Evolutionary conservation across 2,113 vertebrate species (phyloP).

Genomic region (Nothobranchius kuhntae): DNA sequence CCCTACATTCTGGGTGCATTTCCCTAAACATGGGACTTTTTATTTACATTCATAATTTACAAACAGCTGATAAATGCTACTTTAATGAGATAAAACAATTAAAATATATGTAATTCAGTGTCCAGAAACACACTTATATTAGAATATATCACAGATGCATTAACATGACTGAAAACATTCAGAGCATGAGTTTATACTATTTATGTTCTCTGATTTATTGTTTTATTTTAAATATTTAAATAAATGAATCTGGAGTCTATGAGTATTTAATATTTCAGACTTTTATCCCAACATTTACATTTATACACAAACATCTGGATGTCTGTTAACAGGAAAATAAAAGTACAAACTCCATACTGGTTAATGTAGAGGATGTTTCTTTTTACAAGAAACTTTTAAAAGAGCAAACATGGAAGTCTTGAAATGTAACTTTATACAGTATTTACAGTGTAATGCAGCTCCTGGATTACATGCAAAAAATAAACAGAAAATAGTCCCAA

Average conservation of each 20-base stretch:
- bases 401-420: slow-evolving; percentile 22
- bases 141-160: too few relatives aligned
- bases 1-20: too few relatives aligned
- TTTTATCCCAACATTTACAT: not conserved
- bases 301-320: not conserved
- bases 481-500: slow-evolving; percentile 4
- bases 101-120: too few relatives aligned
- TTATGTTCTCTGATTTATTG: slow-evolving; percentile 29
- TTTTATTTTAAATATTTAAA: slow-evolving; percentile 21
- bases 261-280: slow-evolving; percentile 4
- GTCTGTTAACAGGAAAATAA: not conserved
- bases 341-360: not conserved
- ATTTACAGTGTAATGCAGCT: slow-evolving; percentile 57
- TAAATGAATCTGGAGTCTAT: slow-evolving; percentile 42
- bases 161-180: not conserved
- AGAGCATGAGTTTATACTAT: not conserved
- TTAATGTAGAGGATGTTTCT: not conserved
- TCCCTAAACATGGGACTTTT: too few relatives aligned
- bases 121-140: too few relatives aligned
- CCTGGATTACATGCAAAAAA: slow-evolving; percentile 25
- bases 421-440: slow-evolving; percentile 36
- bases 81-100: too few relatives aligned
- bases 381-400: not conserved
- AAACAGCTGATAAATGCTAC: too few relatives aligned
- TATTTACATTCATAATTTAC: too few relatives aligned